These are phyloP conservation scores for Drosophila demipolita DNA, from an alignment of 2,888 invertebrate species.

Conservation along the genomic window DNA sequence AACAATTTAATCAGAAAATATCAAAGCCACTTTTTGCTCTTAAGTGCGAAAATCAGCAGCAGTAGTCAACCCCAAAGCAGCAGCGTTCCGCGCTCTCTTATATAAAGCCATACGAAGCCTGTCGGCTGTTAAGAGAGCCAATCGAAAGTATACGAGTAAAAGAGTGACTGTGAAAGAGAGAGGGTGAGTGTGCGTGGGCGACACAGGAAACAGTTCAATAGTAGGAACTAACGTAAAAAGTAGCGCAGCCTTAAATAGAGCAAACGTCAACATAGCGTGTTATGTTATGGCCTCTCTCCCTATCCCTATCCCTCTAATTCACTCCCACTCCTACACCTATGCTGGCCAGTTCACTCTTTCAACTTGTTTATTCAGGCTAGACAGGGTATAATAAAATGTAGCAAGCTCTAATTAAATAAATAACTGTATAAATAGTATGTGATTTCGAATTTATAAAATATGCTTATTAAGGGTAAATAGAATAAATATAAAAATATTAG, in stretches of 20 bases:
- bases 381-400: constrained; percentile 26
- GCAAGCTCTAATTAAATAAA: constrained; percentile 17
- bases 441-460: background rate
- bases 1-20: constrained; percentile 51
- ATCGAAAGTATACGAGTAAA: constrained; percentile 5
- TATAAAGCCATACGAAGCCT: background rate
- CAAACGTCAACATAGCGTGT: constrained; percentile 48
- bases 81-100: constrained; percentile 36
- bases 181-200: constrained; percentile 50
- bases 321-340: constrained; percentile 1
- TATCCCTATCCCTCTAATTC: constrained; percentile 7
- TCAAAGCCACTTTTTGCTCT: constrained; percentile 74
- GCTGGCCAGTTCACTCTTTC: constrained; percentile 21
- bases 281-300: constrained; percentile 41
- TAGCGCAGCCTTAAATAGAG: constrained; percentile 73
- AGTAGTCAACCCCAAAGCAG: constrained; percentile 52
- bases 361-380: constrained; percentile 36
- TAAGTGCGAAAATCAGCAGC: constrained; percentile 69
- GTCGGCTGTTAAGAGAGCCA: constrained; percentile 22
- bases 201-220: constrained; percentile 61
- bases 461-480: background rate
- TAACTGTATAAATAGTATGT: constrained; percentile 4
- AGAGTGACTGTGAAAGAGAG: background rate
- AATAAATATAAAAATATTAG: background rate
- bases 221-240: constrained; percentile 71